phyloP scores from a whole-genome alignment of 2,113 vertebrate genomes.

The Polyodon spathula region DNA sequence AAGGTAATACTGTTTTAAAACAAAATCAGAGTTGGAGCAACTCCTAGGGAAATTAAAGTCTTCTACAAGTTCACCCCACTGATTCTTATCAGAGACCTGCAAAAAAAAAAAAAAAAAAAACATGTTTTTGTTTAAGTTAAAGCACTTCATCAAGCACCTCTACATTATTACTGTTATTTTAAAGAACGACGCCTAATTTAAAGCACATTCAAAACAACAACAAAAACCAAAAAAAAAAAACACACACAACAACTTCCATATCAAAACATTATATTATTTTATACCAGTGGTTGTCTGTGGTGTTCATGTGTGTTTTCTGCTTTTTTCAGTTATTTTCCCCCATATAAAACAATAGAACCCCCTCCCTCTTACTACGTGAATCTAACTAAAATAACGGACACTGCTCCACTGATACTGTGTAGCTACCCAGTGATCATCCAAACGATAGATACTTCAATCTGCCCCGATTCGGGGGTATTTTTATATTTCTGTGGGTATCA shows the following conservation, averaged over 20 bases:
- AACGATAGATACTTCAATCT: slow-evolving; percentile 21
- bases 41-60: slow-evolving; percentile 97
- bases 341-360: slow-evolving; percentile 3
- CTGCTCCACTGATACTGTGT: neutral
- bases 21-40: slow-evolving; percentile 97
- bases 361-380: neutral
- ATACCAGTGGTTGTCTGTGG: too few relatives aligned
- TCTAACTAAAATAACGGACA: neutral
- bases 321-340: neutral
- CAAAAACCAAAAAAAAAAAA: too few relatives aligned
- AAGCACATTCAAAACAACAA: too few relatives aligned
- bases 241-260: too few relatives aligned
- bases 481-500: slow-evolving; percentile 32
- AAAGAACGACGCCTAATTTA: too few relatives aligned
- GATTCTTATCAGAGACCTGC: slow-evolving; percentile 97
- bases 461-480: slow-evolving; percentile 15
- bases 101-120: slow-evolving; percentile 25
- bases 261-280: too few relatives aligned
- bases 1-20: slow-evolving; percentile 99
- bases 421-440: slow-evolving; percentile 12
- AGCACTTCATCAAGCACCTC: slow-evolving; percentile 5
- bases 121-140: neutral
- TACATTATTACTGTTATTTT: too few relatives aligned
- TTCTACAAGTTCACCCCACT: slow-evolving; percentile 92
- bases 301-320: too few relatives aligned